phyloP scores from a whole-genome alignment of 2,797 vertebrate genomes.

The Muraenolepis orangiensis region DNA sequence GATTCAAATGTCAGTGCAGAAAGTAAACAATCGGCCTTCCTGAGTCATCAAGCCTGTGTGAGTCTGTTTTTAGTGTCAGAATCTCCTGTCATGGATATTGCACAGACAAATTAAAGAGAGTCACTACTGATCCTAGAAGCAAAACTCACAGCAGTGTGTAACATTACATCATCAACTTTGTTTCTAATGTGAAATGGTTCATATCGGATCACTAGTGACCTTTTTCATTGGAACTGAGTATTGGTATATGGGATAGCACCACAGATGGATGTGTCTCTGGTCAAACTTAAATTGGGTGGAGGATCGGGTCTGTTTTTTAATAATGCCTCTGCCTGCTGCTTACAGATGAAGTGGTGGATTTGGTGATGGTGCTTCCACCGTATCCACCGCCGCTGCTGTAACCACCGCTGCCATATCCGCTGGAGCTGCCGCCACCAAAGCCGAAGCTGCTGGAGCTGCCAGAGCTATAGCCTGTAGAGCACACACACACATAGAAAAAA shows the following conservation, averaged over 20 bases:
- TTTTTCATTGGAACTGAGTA: conserved; percentile 28
- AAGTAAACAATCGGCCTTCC: conserved; percentile 30
- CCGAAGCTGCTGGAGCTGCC: conserved; percentile 3
- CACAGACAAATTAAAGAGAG: conserved; percentile 18
- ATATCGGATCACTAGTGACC: conserved; percentile 25
- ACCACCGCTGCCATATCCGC: conserved; percentile 5
- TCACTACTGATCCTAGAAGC: not conserved
- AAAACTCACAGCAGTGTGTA: too few relatives aligned
- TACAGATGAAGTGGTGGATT: conserved; percentile 30
- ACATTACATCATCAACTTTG: too few relatives aligned
- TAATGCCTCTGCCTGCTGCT: conserved; percentile 37
- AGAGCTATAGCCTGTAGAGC: conserved; percentile 39
- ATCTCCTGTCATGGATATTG: conserved; percentile 26
- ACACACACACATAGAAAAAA: not conserved
- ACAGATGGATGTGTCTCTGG: conserved; percentile 37
- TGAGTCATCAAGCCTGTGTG: conserved; percentile 36
- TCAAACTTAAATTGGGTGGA: not conserved
- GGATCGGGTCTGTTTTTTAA: conserved; percentile 43
- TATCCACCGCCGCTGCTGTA: not conserved
- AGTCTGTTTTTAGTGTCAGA: conserved; percentile 45
- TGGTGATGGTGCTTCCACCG: conserved; percentile 43
- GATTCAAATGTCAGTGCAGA: conserved; percentile 53
- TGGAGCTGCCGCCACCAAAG: not conserved
- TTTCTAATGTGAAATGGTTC: not conserved
- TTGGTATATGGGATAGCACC: conserved; percentile 52